Evolutionary conservation across 1,140 invertebrate species (phyloP).

Genomic region (Druon quercuslanigerum): DNA sequence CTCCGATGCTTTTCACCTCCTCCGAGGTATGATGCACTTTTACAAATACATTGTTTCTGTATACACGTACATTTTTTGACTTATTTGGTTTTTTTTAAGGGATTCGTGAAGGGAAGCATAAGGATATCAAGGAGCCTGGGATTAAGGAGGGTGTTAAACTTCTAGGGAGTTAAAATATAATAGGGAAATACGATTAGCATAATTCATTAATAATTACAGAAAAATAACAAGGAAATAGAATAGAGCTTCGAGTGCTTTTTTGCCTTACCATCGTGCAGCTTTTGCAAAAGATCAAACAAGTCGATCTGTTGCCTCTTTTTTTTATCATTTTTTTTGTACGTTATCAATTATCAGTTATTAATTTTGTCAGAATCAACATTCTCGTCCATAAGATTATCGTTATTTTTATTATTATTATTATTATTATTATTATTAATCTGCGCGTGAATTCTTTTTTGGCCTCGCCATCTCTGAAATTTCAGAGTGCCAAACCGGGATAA

Average conservation of each 20-base stretch:
- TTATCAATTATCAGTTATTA: slow-evolving; percentile 33
- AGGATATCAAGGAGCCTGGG: slow-evolving; percentile 52
- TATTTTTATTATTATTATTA: slow-evolving; percentile 15
- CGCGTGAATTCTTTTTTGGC: background rate
- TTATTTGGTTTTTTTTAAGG: slow-evolving; percentile 54
- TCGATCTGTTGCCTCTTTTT: slow-evolving; percentile 15
- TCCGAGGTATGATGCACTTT: slow-evolving; percentile 57
- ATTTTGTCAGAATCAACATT: slow-evolving; percentile 20
- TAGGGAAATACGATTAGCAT: slow-evolving; percentile 71
- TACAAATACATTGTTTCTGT: slow-evolving; percentile 61
- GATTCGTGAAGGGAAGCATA: slow-evolving; percentile 47
- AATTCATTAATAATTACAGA: slow-evolving; percentile 73
- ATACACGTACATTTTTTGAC: slow-evolving; percentile 60
- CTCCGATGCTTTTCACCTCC: slow-evolving; percentile 34
- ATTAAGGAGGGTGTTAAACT: slow-evolving; percentile 57
- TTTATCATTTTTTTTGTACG: slow-evolving; percentile 30
- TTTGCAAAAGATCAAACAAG: background rate
- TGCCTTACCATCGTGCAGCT: slow-evolving; percentile 33
- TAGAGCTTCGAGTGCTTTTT: slow-evolving; percentile 55
- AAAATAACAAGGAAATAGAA: slow-evolving; percentile 73
- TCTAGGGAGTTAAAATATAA: slow-evolving; percentile 73
- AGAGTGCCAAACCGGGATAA: slow-evolving; percentile 31
- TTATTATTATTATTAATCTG: slow-evolving; percentile 29
- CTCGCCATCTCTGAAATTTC: slow-evolving; percentile 8
- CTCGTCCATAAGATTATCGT: background rate